Conservation (phyloP, 2,888 invertebrate genomes). For the Lepidochrysops patricia region DNA sequence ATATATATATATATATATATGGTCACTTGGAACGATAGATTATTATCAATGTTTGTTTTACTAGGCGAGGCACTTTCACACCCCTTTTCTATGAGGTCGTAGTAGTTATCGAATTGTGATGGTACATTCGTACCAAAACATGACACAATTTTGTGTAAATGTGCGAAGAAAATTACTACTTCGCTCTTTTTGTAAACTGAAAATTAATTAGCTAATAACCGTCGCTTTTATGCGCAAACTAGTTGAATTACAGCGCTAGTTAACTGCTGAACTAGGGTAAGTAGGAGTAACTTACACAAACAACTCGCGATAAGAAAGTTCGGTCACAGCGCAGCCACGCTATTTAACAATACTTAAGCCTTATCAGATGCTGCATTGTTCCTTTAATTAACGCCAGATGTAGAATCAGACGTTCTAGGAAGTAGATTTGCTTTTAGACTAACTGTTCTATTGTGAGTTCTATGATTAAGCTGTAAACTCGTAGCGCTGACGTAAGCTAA, state of each 20-base stretch:
- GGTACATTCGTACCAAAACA: too few relatives aligned
- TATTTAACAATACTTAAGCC: slow-evolving; percentile 49
- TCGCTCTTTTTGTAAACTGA: slow-evolving; percentile 1
- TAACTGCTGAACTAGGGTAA: slow-evolving; percentile 30
- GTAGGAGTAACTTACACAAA: slow-evolving; percentile 41
- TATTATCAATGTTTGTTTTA: too few relatives aligned
- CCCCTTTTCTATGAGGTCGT: too few relatives aligned
- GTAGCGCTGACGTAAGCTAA: background rate
- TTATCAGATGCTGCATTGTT: slow-evolving; percentile 54
- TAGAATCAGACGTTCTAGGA: slow-evolving; percentile 1
- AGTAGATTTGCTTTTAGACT: background rate
- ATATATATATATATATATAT: too few relatives aligned
- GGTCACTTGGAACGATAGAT: too few relatives aligned
- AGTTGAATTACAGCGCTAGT: slow-evolving; percentile 32
- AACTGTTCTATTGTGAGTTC: background rate
- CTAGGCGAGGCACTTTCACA: too few relatives aligned
- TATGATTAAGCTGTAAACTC: background rate
- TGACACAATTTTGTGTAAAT: background rate
- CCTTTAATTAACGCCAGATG: slow-evolving; percentile 44
- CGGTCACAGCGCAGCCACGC: slow-evolving; percentile 29
- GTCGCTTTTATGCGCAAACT: slow-evolving; percentile 21
- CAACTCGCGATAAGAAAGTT: slow-evolving; percentile 49
- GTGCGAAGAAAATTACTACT: background rate
- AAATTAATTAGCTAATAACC: slow-evolving; percentile 8
- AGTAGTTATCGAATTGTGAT: too few relatives aligned